phyloP scores from a whole-genome alignment of 2,113 vertebrate genomes.

The Astur gentilis region DNA sequence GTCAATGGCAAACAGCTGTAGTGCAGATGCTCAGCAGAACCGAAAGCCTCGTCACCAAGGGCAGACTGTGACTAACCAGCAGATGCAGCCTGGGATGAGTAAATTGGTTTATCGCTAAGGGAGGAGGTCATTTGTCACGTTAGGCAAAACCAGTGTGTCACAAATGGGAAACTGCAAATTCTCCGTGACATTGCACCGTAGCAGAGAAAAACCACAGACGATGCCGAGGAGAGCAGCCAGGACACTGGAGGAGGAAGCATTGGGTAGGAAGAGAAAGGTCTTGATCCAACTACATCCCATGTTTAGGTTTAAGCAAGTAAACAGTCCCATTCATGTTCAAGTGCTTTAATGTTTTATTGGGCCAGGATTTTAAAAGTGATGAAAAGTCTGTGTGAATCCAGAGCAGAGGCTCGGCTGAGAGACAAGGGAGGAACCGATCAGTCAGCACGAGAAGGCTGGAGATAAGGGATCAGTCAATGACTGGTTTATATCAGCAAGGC shows the following conservation, averaged over 20 bases:
- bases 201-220: not conserved
- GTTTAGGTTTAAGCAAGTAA: conserved; percentile 49
- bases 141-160: not conserved
- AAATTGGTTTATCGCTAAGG: not conserved
- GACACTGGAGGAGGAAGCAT: not conserved
- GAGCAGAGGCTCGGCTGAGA: not conserved
- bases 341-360: conserved; percentile 43
- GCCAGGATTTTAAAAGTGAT: conserved; percentile 30
- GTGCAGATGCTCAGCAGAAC: conserved; percentile 36
- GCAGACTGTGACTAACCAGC: not conserved
- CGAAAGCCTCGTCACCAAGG: not conserved
- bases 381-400: conserved; percentile 28
- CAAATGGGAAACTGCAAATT: conserved; percentile 3
- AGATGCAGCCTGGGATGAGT: not conserved
- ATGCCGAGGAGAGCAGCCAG: not conserved
- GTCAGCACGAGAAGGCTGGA: conserved; percentile 24
- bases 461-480: conserved; percentile 39
- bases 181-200: not conserved
- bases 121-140: conserved; percentile 30
- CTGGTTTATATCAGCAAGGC: conserved; percentile 19
- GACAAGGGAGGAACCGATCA: not conserved
- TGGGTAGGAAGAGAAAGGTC: conserved; percentile 32
- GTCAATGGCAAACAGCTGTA: conserved; percentile 35
- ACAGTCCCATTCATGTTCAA: conserved; percentile 20
- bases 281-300: conserved; percentile 14